phyloP scores from a whole-genome alignment of 2,113 vertebrate genomes.

The Colinus virginianus region DNA sequence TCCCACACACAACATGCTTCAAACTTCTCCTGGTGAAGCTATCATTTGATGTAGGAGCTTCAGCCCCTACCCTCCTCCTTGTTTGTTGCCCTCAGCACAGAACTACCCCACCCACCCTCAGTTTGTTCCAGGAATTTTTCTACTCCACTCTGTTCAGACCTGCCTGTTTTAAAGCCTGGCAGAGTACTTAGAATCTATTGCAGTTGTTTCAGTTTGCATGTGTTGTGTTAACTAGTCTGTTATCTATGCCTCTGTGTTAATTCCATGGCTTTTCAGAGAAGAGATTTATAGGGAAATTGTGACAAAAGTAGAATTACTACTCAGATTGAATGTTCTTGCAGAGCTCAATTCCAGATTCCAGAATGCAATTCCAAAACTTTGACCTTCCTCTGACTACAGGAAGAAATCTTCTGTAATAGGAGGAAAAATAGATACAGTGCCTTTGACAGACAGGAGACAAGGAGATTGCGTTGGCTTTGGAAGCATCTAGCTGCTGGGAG shows the following conservation, averaged over 20 bases:
- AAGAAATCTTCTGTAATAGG: not conserved
- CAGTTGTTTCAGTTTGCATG: not conserved
- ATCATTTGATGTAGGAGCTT: not conserved
- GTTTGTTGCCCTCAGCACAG: not conserved
- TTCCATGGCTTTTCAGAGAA: not conserved
- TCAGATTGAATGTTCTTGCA: not conserved
- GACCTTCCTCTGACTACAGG: not conserved
- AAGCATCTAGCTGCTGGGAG: not conserved
- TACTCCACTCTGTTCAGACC: not conserved
- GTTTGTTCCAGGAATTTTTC: not conserved
- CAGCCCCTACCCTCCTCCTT: not conserved
- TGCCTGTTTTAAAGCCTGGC: not conserved
- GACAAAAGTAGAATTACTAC: not conserved
- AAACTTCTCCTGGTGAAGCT: rapidly evolving
- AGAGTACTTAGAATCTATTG: not conserved
- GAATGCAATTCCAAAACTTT: not conserved
- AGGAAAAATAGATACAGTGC: not conserved
- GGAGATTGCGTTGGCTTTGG: not conserved
- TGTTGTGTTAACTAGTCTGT: not conserved
- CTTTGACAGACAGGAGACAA: not conserved
- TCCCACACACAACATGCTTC: not conserved
- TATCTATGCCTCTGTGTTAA: rapidly evolving
- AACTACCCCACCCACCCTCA: not conserved
- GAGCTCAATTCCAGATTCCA: not conserved
- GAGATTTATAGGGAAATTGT: not conserved